Conservation (phyloP, 2,113 vertebrate species). For the Triplophysa siluroides region DNA sequence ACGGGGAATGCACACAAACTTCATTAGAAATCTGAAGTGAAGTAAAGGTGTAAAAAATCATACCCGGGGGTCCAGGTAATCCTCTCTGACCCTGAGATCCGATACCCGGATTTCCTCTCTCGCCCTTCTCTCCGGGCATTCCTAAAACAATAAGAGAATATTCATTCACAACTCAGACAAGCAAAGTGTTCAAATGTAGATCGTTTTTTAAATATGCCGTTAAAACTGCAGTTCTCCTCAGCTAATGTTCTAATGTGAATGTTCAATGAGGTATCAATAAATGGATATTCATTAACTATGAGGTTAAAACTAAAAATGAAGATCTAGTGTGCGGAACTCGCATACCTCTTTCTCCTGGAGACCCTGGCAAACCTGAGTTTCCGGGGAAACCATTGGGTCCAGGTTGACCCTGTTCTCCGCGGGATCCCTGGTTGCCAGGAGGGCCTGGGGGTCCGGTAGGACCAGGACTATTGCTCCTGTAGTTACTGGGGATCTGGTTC, state of each 20-base stretch:
- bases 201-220: not conserved
- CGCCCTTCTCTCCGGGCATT: conserved; percentile 91
- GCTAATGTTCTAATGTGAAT: too few species aligned
- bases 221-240: too few species aligned
- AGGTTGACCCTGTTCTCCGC: conserved; percentile 88
- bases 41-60: conserved; percentile 5
- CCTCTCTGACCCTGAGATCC: conserved; percentile 89
- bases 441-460: conserved; percentile 88
- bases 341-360: conserved; percentile 89
- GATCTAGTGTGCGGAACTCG: too few species aligned
- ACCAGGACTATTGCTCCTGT: conserved; percentile 88
- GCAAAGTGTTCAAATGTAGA: conserved; percentile 4
- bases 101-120: conserved; percentile 80
- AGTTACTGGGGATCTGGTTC: conserved; percentile 96
- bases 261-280: too few species aligned
- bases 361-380: conserved; percentile 86
- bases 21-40: not conserved
- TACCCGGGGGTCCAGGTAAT: conserved; percentile 87
- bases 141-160: conserved; percentile 69
- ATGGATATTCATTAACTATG: too few species aligned
- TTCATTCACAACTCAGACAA: not conserved
- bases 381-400: conserved; percentile 91
- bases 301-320: too few species aligned
- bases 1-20: not conserved
- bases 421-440: conserved; percentile 80